phyloP scores from a whole-genome alignment of 2,113 vertebrate genomes.

The Platysternon megacephalum region DNA sequence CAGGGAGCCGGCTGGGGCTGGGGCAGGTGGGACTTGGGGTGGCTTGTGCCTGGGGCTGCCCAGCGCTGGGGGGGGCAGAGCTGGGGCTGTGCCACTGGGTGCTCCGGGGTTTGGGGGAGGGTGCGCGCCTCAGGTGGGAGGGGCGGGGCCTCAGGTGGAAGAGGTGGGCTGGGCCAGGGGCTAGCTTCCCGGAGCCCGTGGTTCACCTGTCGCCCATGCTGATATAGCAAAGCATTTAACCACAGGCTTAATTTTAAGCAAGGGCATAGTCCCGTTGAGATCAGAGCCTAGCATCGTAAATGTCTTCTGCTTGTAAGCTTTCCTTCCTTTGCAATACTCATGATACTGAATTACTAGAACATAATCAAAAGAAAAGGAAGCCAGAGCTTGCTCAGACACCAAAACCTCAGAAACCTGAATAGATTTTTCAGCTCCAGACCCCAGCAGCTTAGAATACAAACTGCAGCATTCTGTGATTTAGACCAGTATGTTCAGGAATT shows the following conservation, averaged over 20 bases:
- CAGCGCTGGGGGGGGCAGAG: too few species aligned
- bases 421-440: not conserved
- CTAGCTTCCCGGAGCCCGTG: too few species aligned
- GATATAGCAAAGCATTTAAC: not conserved
- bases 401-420: not conserved
- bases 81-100: too few species aligned
- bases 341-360: not conserved
- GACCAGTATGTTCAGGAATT: not conserved
- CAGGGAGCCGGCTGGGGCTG: too few species aligned
- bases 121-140: too few species aligned
- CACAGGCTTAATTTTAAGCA: not conserved
- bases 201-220: too few species aligned
- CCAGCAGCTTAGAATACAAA: not conserved
- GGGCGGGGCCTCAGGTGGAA: too few species aligned
- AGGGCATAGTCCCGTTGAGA: not conserved
- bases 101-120: too few species aligned
- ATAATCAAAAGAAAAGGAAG: not conserved
- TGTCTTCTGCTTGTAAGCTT: not conserved
- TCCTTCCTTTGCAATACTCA: not conserved
- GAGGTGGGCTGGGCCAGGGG: too few species aligned
- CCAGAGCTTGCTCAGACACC: not conserved
- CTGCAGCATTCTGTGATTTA: not conserved
- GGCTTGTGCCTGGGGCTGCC: too few species aligned
- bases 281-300: not conserved
- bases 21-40: too few species aligned